Evolutionary conservation across 2,113 vertebrate genomes (phyloP).

Genomic region (Lipophrys pholis): DNA sequence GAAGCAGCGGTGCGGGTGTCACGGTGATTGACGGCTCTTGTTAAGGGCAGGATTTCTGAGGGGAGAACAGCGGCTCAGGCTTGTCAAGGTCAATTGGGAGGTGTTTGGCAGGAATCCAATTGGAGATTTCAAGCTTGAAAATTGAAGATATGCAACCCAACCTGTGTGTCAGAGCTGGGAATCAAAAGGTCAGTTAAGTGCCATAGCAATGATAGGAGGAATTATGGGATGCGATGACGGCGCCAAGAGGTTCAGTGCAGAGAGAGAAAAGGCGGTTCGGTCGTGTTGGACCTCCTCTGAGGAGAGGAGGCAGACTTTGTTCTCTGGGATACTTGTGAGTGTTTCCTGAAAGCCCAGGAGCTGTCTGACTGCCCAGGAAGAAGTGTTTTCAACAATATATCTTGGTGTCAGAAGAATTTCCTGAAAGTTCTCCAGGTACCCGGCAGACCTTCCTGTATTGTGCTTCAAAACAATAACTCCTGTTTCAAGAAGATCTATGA

Average conservation of each 20-base stretch:
- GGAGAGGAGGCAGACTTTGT: slow-evolving; percentile 3
- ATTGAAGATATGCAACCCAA: slow-evolving; percentile 62
- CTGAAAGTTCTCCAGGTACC: not conserved
- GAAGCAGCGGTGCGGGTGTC: slow-evolving; percentile 30
- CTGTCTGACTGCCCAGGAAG: not conserved
- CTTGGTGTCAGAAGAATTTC: not conserved
- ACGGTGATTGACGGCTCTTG: slow-evolving; percentile 71
- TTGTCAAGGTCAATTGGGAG: slow-evolving; percentile 71
- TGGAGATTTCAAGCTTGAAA: slow-evolving; percentile 63
- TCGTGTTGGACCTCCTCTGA: slow-evolving; percentile 14
- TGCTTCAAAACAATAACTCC: not conserved
- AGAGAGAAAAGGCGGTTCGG: slow-evolving; percentile 11
- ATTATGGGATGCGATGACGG: slow-evolving; percentile 53
- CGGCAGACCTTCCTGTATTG: not conserved
- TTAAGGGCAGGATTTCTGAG: slow-evolving; percentile 65
- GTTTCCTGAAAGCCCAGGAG: slow-evolving; percentile 5
- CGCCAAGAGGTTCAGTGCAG: slow-evolving; percentile 29
- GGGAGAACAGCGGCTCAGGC: slow-evolving; percentile 62
- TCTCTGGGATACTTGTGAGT: not conserved
- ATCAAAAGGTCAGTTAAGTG: slow-evolving; percentile 67
- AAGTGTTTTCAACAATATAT: not conserved
- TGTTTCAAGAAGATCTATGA: slow-evolving; percentile 11
- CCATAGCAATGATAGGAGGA: slow-evolving; percentile 52
- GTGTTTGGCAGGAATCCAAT: slow-evolving; percentile 67
- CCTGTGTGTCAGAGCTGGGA: slow-evolving; percentile 61